Base-by-base conservation (phyloP, 1,140 invertebrate genomes). In the Temnothorax curvispinosus region DNA sequence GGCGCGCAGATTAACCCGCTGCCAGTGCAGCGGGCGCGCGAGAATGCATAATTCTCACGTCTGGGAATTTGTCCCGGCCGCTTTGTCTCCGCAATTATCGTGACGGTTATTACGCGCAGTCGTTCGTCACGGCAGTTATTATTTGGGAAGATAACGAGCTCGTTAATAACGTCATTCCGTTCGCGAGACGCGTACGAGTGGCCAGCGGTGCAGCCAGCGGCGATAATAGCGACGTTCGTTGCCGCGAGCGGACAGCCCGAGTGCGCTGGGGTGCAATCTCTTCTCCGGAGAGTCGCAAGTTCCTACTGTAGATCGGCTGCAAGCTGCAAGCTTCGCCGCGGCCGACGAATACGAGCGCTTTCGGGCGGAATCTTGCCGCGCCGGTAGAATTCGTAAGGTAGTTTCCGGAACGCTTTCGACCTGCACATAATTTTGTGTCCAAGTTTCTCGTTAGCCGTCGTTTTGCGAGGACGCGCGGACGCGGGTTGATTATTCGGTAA, bases 381-480 rank as follows among this genome's bases (percentile, higher is more conserved):
- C 8, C 32, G 71, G 2, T 11, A 54, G 15, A 60, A 62, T 60
- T 15, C n/a, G 21, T 69, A 64, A 64, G 32, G 52, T 44, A 85
- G 47, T 85, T 85, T 44, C 35, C 58, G 56, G 13, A 21, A 69
- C 47, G 13, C 15, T 74, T 41, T 41, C 67, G 62, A 38, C 54
- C 32, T 44, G 82, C 50, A n/a, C 50, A 54, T 60, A 89, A 89
- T 89, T 89, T 89, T 13, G 56, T 18, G 87, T 80, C 87, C 88
- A 88, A 78, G 75, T 89, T 69, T 81, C 88, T 89, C 88, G 88
- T 89, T 89, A 89, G 88, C 7, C 64, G 76, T 2, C 80, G 67
- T 82, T 82, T 47, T 50, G 69, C 27, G 27, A 50, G 80, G 9
- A 41, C 77, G 47, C 15, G 76, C 15, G 76, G 13, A 60, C 38